These are phyloP conservation scores for Machimus atricapillus DNA, from an alignment of 2,888 invertebrate genomes.

Conservation along the genomic window DNA sequence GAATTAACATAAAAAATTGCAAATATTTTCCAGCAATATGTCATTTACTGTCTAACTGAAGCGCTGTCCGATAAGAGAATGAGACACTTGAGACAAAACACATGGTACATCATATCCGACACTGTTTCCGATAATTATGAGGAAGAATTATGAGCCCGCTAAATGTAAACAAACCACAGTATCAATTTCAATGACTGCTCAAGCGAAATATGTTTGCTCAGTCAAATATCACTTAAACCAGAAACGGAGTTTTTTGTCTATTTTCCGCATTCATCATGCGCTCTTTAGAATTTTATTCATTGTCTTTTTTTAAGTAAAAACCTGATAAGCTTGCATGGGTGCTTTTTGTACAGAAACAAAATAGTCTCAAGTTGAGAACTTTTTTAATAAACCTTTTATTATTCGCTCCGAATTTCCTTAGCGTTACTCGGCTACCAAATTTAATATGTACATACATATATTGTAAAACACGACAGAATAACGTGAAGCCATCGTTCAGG, in stretches of 20 bases:
- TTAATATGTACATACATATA: background rate
- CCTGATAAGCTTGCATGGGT: background rate
- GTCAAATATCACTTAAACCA: background rate
- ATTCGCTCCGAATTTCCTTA: background rate
- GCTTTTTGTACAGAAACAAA: background rate
- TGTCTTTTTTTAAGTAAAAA: background rate
- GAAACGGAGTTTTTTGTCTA: background rate
- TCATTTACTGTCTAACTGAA: background rate
- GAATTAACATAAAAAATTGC: background rate
- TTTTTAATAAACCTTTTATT: slow-evolving; percentile 16
- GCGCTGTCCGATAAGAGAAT: background rate
- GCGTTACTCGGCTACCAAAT: background rate
- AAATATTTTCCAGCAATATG: background rate
- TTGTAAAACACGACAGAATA: background rate
- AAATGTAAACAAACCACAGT: background rate
- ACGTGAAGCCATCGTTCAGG: background rate
- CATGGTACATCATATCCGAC: background rate
- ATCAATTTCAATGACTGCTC: background rate
- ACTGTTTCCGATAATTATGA: background rate
- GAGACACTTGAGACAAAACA: background rate
- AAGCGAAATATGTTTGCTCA: background rate
- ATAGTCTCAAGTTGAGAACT: background rate
- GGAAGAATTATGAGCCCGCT: background rate
- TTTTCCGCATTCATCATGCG: background rate
- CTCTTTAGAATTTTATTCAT: background rate